Evolutionary conservation across 2,113 vertebrate genomes (phyloP).

Genomic region (Poicephalus gulielmi): DNA sequence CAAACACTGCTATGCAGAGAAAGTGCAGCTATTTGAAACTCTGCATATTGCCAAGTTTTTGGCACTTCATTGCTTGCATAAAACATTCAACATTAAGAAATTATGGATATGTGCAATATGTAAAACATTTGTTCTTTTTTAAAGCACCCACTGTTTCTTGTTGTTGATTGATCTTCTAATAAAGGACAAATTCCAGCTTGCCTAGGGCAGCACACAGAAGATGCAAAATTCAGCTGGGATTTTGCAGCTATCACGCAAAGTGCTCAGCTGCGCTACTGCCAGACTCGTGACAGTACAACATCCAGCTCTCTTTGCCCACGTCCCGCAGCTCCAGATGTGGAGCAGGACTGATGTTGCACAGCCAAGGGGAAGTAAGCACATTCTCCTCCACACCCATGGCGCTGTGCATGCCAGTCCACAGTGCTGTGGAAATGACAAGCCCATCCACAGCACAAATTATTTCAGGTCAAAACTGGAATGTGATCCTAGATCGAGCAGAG

Average conservation of each 20-base stretch:
- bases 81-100: conserved; percentile 27
- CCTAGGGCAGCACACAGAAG: background rate
- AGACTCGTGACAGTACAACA: background rate
- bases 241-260: background rate
- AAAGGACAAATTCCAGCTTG: conserved; percentile 13
- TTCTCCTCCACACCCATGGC: background rate
- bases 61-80: background rate
- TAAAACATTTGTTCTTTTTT: background rate
- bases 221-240: background rate
- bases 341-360: background rate
- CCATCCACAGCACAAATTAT: background rate
- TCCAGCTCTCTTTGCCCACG: background rate
- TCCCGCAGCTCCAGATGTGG: background rate
- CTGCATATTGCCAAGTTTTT: background rate
- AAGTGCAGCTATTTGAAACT: conserved; percentile 20
- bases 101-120: background rate
- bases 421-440: background rate
- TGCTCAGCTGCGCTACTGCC: background rate
- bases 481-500: background rate
- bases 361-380: background rate
- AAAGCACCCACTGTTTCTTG: background rate
- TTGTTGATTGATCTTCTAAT: background rate
- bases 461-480: background rate
- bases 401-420: accelerated
- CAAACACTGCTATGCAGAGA: conserved; percentile 26